Evolutionary conservation across 2,888 invertebrate genomes (phyloP), one percentile per base, ranked within the genome.

Genomic region (Linyphia triangularis): DNA sequence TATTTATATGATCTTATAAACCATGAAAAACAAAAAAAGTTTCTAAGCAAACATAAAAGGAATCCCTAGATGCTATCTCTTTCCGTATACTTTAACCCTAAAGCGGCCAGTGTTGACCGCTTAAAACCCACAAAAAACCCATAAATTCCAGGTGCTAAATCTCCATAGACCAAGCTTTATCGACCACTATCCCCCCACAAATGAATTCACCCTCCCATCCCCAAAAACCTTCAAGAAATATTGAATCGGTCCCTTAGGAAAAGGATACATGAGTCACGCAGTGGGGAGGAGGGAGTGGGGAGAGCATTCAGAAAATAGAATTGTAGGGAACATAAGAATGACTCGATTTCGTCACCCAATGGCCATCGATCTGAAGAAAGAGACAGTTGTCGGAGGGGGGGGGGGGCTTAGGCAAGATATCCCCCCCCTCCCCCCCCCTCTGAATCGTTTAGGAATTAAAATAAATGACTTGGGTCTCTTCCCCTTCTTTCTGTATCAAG

Each of bases 321-420:
- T 51, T 51, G 51, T 9, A 40, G n/a, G 78, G 67, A 67, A 67
- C 33, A 75, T 67, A 83, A 83, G 83, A 83, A 83, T 72, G 83
- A 83, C 84, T 77, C 84, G 84, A 84, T 84, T 84, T 84, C 84
- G 77, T 67, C 84, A 84, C 84, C 75, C 84, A 24, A 30, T 72
- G 72, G 70, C 72, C 22, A 75, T 84, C 84, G 75, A 75, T 84
- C 72, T 19, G 28, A 1, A 57, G 28, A 22, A 61, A 33, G 51
- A 70, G 59, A 73, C 73, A 73, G 72, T 72, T 43, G 63, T 63
- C 43, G 30, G 40, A 16, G 13, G 13, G 51, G n/a, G n/a, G 51
- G 51, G 70, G 69, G 63, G 73, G 65, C 65, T 81, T 61, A n/a
- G 16, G n/a, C 51, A 51, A 51, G 33, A 33, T 13, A 51, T 51